Evolutionary conservation across 2,113 vertebrate species (phyloP).

Genomic region (Eudyptes chrysolophus): DNA sequence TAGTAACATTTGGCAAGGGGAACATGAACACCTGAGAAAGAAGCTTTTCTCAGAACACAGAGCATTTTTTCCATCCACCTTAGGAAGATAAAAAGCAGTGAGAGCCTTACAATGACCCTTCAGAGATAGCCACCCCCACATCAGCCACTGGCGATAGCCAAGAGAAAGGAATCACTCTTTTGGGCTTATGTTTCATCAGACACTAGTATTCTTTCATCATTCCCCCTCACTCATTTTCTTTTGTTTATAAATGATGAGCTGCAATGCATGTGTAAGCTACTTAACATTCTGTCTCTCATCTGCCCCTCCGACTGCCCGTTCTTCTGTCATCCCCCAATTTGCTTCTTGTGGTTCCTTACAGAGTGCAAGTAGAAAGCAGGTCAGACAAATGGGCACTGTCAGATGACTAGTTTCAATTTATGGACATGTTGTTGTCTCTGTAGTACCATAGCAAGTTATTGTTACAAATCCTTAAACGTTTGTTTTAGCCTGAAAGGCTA

Average conservation of each 20-base stretch:
- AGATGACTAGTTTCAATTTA: conserved; percentile 9
- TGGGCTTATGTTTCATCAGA: background rate
- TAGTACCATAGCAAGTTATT: background rate
- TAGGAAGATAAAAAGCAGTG: background rate
- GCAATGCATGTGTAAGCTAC: rapidly evolving
- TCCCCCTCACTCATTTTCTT: background rate
- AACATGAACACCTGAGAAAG: background rate
- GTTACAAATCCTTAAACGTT: conserved; percentile 40
- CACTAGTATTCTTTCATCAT: background rate
- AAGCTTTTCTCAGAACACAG: background rate
- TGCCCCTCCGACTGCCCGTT: background rate
- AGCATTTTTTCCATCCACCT: background rate
- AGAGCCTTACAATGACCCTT: background rate
- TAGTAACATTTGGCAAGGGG: background rate
- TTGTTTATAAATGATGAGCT: background rate
- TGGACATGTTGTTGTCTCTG: background rate
- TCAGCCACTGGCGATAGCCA: background rate
- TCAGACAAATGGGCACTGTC: background rate
- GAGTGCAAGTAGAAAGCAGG: conserved; percentile 5
- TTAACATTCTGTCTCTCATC: background rate
- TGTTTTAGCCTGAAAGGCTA: conserved; percentile 34
- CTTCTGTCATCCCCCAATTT: background rate
- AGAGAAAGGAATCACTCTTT: background rate
- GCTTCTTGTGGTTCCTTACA: background rate
- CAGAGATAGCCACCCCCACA: background rate